Percentiles rank a stretch among this genome's conserved stretches.
phyloP scores from a whole-genome alignment of 2,797 vertebrate genomes.

The Furcifer pardalis region DNA sequence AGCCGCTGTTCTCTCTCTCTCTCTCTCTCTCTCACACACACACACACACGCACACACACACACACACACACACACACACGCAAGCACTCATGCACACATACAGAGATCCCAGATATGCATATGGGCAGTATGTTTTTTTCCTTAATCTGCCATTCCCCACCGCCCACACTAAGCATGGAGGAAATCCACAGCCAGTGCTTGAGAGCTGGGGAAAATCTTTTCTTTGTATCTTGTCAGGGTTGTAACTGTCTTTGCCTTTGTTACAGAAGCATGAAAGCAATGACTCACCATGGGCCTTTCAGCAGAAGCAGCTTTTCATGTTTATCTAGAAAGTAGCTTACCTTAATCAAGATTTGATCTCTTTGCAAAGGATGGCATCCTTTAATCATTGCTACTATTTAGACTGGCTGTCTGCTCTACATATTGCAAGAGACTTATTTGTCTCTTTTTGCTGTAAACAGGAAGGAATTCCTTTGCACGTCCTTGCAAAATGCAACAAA shows the following conservation, averaged over 20 bases:
- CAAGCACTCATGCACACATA: too few relatives aligned
- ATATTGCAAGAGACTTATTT: neutral
- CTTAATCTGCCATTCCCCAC: neutral
- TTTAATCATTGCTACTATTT: neutral
- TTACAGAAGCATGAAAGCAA: neutral
- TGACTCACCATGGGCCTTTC: neutral
- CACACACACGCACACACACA: too few relatives aligned
- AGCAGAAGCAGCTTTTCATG: constrained; percentile 1
- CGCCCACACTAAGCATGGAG: neutral
- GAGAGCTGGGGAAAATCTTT: neutral
- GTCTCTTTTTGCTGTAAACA: constrained; percentile 51
- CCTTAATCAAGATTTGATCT: constrained; percentile 30
- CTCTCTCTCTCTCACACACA: too few relatives aligned
- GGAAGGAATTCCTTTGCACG: neutral
- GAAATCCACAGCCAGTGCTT: neutral
- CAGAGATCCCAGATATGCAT: too few relatives aligned
- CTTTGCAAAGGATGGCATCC: constrained; percentile 15
- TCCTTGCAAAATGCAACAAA: constrained; percentile 41
- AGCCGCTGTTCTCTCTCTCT: too few relatives aligned
- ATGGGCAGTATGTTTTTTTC: neutral
- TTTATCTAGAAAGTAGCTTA: neutral
- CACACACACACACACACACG: too few relatives aligned
- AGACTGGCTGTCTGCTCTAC: neutral
- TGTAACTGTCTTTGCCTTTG: constrained; percentile 32
- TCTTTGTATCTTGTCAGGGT: neutral